Conservation (phyloP, 1,140 invertebrate genomes). For the Caenorhabditis tropicalis region DNA sequence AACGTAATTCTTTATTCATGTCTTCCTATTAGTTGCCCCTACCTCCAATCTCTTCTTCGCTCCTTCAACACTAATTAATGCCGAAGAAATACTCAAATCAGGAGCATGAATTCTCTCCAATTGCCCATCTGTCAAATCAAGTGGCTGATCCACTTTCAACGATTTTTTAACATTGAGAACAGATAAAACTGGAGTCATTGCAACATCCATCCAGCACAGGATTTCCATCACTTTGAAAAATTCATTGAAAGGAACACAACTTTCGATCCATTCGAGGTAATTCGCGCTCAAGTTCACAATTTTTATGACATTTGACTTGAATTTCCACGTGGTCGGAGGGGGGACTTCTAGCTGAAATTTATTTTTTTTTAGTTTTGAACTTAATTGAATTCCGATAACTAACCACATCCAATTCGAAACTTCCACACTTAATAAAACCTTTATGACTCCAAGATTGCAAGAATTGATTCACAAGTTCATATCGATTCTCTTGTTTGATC, state of each 20-base stretch:
- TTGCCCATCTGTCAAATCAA: background rate
- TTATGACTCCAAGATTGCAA: background rate
- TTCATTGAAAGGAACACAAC: no score
- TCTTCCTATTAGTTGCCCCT: no score
- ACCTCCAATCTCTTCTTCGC: background rate
- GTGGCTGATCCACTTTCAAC: background rate
- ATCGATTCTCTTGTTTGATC: background rate
- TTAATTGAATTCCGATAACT: background rate
- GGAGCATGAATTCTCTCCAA: background rate
- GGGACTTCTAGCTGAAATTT: background rate
- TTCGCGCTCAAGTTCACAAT: background rate
- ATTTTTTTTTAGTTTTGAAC: no score
- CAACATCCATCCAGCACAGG: background rate
- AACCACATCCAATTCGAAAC: background rate
- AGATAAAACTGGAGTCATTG: background rate
- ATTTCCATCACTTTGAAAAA: background rate
- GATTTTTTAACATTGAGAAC: background rate
- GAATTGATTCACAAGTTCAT: background rate
- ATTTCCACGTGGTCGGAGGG: background rate
- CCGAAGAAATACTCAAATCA: background rate
- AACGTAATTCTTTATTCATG: no score
- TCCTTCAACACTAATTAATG: background rate
- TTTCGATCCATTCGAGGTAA: background rate
- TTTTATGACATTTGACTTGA: background rate
- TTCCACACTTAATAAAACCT: background rate